phyloP scores from a whole-genome alignment of 2,888 invertebrate species.

The Macroteleia sp. region DNA sequence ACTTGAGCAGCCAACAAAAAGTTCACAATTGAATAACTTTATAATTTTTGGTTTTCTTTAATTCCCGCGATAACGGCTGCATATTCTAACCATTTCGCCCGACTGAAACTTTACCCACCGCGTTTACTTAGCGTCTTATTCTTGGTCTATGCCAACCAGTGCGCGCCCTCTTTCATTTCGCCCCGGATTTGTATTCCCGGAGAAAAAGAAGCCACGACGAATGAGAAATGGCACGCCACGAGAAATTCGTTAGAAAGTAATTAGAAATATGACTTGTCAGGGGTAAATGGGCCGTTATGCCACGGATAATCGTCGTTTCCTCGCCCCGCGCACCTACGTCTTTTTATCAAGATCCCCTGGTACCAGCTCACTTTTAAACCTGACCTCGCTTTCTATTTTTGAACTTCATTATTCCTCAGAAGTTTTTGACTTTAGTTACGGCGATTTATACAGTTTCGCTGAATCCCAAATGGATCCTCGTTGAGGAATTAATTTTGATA shows the following conservation, averaged over 20 bases:
- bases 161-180: too few relatives aligned
- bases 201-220: too few relatives aligned
- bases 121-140: constrained; percentile 39
- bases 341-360: too few relatives aligned
- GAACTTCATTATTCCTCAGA: constrained; percentile 53
- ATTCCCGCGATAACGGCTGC: constrained; percentile 69
- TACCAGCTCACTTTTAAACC: too few relatives aligned
- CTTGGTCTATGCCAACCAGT: too few relatives aligned
- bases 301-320: too few relatives aligned
- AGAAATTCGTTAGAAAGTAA: too few relatives aligned
- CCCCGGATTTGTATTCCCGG: too few relatives aligned
- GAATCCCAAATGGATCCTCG: constrained; percentile 39
- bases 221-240: too few relatives aligned
- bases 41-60: constrained; percentile 72
- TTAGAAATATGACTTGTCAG: too few relatives aligned
- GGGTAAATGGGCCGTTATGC: too few relatives aligned
- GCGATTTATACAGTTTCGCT: constrained; percentile 42
- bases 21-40: constrained; percentile 73
- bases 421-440: constrained; percentile 48
- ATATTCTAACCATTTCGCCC: constrained; percentile 47
- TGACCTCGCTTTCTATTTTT: constrained; percentile 42
- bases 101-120: constrained; percentile 45
- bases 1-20: constrained; percentile 45
- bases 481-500: constrained; percentile 23
- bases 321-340: too few relatives aligned